Conservation (phyloP, 2,888 invertebrate genomes). For the Yponomeuta sedellus region DNA sequence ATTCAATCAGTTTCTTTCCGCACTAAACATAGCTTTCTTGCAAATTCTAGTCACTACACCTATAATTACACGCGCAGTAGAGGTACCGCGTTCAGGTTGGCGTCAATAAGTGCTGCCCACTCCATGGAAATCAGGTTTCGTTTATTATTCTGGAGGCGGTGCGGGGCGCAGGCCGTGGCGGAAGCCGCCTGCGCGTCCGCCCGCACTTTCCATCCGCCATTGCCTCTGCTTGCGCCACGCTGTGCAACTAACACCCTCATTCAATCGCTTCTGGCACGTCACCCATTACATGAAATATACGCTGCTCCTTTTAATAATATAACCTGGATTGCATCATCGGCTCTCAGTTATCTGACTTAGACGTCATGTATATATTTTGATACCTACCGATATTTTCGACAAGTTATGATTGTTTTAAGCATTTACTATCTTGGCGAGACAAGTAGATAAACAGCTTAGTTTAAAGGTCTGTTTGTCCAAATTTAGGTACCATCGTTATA, state of each 20-base stretch:
- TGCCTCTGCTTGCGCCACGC: slow-evolving; percentile 37
- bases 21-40: background rate
- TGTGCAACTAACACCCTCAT: slow-evolving; percentile 34
- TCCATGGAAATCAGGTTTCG: slow-evolving; percentile 74
- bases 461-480: background rate
- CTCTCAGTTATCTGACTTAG: background rate
- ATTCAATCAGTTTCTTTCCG: background rate
- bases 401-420: background rate
- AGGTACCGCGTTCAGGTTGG: slow-evolving; percentile 18
- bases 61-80: slow-evolving; percentile 8
- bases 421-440: background rate
- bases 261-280: background rate
- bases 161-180: slow-evolving; percentile 48
- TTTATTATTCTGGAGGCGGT: slow-evolving; percentile 72
- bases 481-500: background rate
- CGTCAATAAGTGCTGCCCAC: slow-evolving; percentile 54
- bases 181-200: slow-evolving; percentile 56
- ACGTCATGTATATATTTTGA: background rate
- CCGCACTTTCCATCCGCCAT: slow-evolving; percentile 71
- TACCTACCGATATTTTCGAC: background rate
- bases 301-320: background rate
- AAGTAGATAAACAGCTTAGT: background rate
- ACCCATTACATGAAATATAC: background rate
- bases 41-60: background rate
- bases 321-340: background rate